phyloP scores from a whole-genome alignment of 2,797 vertebrate genomes.

The Takifugu ocellatus region DNA sequence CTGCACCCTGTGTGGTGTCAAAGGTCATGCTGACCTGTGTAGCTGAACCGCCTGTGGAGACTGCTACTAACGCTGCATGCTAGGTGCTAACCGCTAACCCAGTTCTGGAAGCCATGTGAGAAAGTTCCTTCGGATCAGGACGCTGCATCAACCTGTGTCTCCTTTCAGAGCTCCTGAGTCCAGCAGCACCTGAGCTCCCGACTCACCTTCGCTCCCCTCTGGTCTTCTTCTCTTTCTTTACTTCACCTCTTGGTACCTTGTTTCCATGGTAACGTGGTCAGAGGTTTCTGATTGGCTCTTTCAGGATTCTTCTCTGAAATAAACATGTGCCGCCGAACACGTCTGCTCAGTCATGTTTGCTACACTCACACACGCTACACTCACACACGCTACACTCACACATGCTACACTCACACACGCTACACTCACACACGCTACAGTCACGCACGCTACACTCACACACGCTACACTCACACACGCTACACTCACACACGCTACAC shows the following conservation, averaged over 20 bases:
- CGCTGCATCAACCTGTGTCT: neutral
- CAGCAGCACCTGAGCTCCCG: neutral
- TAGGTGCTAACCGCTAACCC: constrained; percentile 36
- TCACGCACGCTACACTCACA: too few relatives aligned
- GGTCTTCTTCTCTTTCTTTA: neutral
- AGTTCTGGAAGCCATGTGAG: constrained; percentile 23
- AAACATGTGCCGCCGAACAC: neutral
- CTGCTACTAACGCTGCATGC: constrained; percentile 52
- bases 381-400: too few relatives aligned
- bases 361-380: too few relatives aligned
- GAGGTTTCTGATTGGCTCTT: too few relatives aligned
- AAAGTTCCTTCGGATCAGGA: too few relatives aligned
- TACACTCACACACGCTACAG: too few relatives aligned
- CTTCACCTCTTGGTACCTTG: neutral
- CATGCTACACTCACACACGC: too few relatives aligned
- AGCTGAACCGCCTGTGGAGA: constrained; percentile 4
- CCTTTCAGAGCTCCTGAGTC: neutral
- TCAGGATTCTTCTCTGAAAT: neutral
- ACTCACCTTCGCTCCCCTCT: neutral
- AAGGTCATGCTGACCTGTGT: too few relatives aligned
- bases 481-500: too few relatives aligned
- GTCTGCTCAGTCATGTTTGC: neutral
- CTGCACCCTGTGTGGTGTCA: too few relatives aligned
- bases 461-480: too few relatives aligned
- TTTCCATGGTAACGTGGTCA: too few relatives aligned